A percentile compares a stretch with the other conserved stretches of the same genome.
phyloP scores from a whole-genome alignment of 1,140 invertebrate genomes.

The Platorchestia sp. region DNA sequence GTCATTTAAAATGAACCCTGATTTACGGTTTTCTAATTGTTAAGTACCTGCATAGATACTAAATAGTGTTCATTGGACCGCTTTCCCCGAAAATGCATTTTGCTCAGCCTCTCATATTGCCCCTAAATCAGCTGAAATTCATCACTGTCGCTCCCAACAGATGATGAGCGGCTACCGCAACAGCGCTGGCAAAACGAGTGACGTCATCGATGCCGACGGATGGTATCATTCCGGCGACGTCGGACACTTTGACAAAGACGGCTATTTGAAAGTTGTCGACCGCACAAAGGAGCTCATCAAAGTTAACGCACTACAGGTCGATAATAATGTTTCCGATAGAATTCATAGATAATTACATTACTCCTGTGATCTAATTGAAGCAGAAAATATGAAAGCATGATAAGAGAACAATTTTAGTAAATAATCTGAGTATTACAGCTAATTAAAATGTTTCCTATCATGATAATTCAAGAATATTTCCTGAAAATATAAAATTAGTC shows the following conservation, averaged over 20 bases:
- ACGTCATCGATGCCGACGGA: slow-evolving; percentile 48
- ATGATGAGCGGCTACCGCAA: slow-evolving; percentile 45
- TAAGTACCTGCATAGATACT: no score
- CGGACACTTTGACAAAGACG: slow-evolving; percentile 33
- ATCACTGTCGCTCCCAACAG: background rate
- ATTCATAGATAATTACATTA: background rate
- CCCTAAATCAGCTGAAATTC: no score
- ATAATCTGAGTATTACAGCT: background rate
- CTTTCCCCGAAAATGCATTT: no score
- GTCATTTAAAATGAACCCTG: no score
- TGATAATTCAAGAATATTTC: no score
- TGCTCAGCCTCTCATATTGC: no score
- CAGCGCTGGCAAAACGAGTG: background rate
- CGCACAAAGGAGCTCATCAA: slow-evolving; percentile 57
- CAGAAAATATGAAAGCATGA: background rate
- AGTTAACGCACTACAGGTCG: slow-evolving; percentile 56
- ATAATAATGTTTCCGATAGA: background rate
- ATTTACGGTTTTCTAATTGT: no score
- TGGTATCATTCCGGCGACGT: slow-evolving; percentile 47
- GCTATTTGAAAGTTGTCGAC: slow-evolving; percentile 51
- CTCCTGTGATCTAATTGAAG: no score
- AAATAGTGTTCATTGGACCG: no score
- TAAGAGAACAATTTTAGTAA: background rate
- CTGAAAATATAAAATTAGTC: no score
- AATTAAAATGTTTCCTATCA: no score